Conservation (phyloP, 2,797 vertebrate genomes). For the Labroides dimidiatus region DNA sequence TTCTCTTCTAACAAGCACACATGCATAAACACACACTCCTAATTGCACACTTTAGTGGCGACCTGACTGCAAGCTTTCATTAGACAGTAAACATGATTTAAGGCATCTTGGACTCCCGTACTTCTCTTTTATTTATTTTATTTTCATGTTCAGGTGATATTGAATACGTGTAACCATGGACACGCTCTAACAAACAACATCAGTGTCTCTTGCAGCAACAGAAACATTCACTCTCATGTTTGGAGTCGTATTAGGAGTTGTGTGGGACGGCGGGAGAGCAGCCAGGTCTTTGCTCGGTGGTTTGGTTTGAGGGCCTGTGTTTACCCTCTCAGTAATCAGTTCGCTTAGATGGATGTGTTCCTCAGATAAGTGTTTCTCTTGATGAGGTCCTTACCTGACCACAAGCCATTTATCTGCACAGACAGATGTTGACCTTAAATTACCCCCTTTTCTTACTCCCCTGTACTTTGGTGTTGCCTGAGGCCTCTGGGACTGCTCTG, state of each 20-base stretch:
- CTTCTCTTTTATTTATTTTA: no score
- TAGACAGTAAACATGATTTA: not conserved
- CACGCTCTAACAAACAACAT: constrained; percentile 3
- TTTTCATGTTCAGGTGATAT: no score
- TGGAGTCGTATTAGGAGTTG: constrained; percentile 33
- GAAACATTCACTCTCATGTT: constrained; percentile 13
- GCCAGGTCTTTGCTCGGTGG: constrained; percentile 26
- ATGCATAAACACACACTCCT: not conserved
- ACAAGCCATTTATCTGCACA: constrained; percentile 54
- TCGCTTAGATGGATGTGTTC: constrained; percentile 64
- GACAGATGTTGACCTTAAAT: constrained; percentile 63
- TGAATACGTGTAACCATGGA: not conserved
- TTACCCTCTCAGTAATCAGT: constrained; percentile 66
- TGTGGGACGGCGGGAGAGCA: constrained; percentile 23
- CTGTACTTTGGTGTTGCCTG: constrained; percentile 57
- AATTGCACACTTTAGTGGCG: constrained; percentile 1
- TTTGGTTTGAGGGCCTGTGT: constrained; percentile 53
- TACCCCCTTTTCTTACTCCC: constrained; percentile 45
- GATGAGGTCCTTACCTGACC: constrained; percentile 64
- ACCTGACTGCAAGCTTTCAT: not conserved
- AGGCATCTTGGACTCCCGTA: not conserved
- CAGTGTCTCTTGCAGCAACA: constrained; percentile 2
- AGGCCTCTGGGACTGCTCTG: constrained; percentile 38
- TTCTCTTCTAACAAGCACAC: constrained; percentile 1
- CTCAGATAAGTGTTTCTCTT: constrained; percentile 64